Evolutionary conservation across 2,797 vertebrate genomes (phyloP), one percentile per base, ranked within the genome.

Genomic region (Buceros bicornis): DNA sequence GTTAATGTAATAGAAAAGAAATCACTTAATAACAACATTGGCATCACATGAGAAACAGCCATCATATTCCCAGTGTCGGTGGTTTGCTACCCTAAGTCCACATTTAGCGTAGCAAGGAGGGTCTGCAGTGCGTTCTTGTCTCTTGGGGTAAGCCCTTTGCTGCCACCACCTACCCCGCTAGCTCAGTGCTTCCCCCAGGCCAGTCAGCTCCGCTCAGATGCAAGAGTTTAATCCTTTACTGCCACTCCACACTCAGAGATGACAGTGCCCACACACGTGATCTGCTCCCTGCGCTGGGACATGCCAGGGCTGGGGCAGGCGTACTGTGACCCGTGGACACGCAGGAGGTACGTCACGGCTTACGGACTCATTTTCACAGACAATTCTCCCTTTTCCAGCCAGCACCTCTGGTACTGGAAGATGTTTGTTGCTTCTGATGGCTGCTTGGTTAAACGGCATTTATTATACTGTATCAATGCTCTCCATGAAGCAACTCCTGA

Each of bases 241-340:
- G 13, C 21, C 26, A 14, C 20, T 47, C 40, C 5, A 0, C 5
- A 40, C 48, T 54, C 50, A 29, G 50, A 28, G 2, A 18, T 2
- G 6, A 9, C 0, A 3, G 29, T 28, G 48, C 48, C n/a, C 29
- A 15, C 1, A 0, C 2, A 0, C 1, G 5, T 12, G 16, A 7
- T 22, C 29, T 28, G 16, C 22, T 79, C 5, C 42, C 2, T 3
- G 43, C 1, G 2, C 42, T 8, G 72, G 45, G 45, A 45, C 25
- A 29, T 66, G 58, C 48, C 3, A 6, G 62, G 20, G 25, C 71
- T 29, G 45, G 48, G 45, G 26, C n/a, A 37, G 50, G 43, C 13
- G 1, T 5, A 43, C 48, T 16, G 31, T 37, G 62, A 66, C 33
- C 20, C 8, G 2, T 4, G 37, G 11, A 42, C 37, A 3, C 3